phyloP scores from a whole-genome alignment of 2,797 vertebrate genomes.

The Telmatherina bonti region DNA sequence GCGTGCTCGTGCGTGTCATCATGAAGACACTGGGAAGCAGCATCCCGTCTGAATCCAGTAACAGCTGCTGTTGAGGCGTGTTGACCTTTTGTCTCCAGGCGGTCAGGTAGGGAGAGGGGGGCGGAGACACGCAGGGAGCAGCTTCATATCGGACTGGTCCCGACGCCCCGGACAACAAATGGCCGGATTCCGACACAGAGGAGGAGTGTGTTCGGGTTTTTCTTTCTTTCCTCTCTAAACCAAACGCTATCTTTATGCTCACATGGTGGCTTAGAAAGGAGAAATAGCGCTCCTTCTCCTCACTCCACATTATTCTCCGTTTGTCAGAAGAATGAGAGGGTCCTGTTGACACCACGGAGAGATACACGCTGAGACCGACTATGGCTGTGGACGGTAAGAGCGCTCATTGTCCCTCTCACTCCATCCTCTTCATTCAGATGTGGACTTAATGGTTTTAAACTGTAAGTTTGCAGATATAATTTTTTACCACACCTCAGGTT shows the following conservation, averaged over 20 bases:
- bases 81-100: constrained; percentile 77
- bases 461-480: not conserved
- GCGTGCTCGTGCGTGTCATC: not conserved
- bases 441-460: not conserved
- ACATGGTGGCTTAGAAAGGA: constrained; percentile 33
- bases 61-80: constrained; percentile 58
- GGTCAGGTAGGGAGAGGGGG: constrained; percentile 72
- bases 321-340: constrained; percentile 74
- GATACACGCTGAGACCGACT: constrained; percentile 80
- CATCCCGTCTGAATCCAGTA: constrained; percentile 19
- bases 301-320: constrained; percentile 42
- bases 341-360: constrained; percentile 82
- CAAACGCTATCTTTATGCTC: constrained; percentile 34
- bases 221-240: constrained; percentile 1
- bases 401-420: constrained; percentile 16
- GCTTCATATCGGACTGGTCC: constrained; percentile 60
- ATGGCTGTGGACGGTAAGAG: constrained; percentile 88
- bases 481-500: not conserved
- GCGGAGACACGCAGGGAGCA: constrained; percentile 66
- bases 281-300: constrained; percentile 45
- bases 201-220: constrained; percentile 42
- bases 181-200: constrained; percentile 46
- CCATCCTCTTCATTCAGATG: not conserved
- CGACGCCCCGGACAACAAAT: constrained; percentile 67
- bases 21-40: not conserved